Evolutionary conservation across 2,888 invertebrate genomes (phyloP).

Genomic region (Micoletzkya japonica): DNA sequence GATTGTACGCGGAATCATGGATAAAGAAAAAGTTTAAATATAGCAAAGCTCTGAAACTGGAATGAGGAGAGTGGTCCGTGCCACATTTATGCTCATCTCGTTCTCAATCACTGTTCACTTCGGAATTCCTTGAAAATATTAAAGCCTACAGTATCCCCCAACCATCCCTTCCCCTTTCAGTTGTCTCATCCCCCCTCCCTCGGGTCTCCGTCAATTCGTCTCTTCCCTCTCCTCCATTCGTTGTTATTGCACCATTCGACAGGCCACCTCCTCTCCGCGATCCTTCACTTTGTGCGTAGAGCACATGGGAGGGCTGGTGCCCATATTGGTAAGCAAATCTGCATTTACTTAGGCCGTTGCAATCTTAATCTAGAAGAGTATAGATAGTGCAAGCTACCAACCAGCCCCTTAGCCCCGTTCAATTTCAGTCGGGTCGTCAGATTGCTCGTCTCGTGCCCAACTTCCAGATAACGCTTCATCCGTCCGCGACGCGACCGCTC

Average conservation of each 20-base stretch:
- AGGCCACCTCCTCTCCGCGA: slow-evolving; percentile 48
- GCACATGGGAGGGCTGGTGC: slow-evolving; percentile 89
- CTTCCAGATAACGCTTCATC: slow-evolving; percentile 77
- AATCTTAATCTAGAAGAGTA: too few relatives aligned
- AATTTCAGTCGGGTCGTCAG: slow-evolving; percentile 66
- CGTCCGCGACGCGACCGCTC: slow-evolving; percentile 28
- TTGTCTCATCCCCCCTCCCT: slow-evolving; percentile 88
- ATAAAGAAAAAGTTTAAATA: too few relatives aligned
- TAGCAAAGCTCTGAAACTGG: too few relatives aligned
- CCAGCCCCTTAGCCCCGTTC: not conserved
- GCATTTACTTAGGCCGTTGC: too few relatives aligned
- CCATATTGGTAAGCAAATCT: slow-evolving; percentile 81
- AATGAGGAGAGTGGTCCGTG: too few relatives aligned
- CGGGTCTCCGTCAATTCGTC: slow-evolving; percentile 86
- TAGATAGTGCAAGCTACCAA: too few relatives aligned
- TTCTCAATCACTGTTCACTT: too few relatives aligned
- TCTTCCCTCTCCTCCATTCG: slow-evolving; percentile 86
- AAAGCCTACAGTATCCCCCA: too few relatives aligned
- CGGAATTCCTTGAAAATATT: too few relatives aligned
- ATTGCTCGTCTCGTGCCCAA: slow-evolving; percentile 96
- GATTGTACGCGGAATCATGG: too few relatives aligned
- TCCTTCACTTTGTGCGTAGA: slow-evolving; percentile 78
- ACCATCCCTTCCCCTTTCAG: slow-evolving; percentile 69
- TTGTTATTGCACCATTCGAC: slow-evolving; percentile 90
- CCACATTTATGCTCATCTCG: too few relatives aligned